Base-by-base conservation (phyloP, 2,888 invertebrate species). In the Prosopocoilus inquinatus region DNA sequence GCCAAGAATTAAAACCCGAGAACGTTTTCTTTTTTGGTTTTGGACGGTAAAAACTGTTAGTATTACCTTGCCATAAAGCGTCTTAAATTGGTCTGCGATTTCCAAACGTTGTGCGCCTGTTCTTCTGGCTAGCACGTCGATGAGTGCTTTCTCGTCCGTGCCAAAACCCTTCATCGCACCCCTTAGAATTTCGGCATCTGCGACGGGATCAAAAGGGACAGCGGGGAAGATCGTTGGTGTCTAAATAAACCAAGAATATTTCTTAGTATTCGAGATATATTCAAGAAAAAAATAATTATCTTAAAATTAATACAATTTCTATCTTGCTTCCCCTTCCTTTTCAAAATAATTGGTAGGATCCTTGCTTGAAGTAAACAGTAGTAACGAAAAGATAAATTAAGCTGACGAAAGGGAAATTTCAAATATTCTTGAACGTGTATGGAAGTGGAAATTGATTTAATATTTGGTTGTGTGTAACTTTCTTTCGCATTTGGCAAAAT, bases 91-190 rank as follows among this genome's bases (percentile, higher is more conserved):
- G 20, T 84, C 81, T 15, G 88, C 85, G 66, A 95, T 91, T 70
- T 92, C 86, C 64, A 92, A 82, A 55, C 97, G 84, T 77, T 98
- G 96, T 32, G 84, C 84, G 70, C 95, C 94, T 62, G 88, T 88
- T 48, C 96, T 85, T 62, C 85, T 85, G 7, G 90, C 86, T 45
- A 97, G 80, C 9, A 96, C 87, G 65, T 89, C 86, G 55, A 95
- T 94, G 66, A 96, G 89, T 0, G 91, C 83, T 70, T 90, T 89
- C 74, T 96, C 96, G 73, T 96, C 92, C 0, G 96, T 96, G 33
- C 95, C 93, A 65, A 91, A 87, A 49, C 94, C 94, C 78, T 93
- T 94, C 94, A 94, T 94, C 0, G 94, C 94, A 68, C 89, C 90
- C n/a, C 93, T 82, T 16, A 94, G 81, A 2, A 85, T 79, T 64